Conservation (phyloP, 2,888 invertebrate genomes). For the Horisme vitalbata region DNA sequence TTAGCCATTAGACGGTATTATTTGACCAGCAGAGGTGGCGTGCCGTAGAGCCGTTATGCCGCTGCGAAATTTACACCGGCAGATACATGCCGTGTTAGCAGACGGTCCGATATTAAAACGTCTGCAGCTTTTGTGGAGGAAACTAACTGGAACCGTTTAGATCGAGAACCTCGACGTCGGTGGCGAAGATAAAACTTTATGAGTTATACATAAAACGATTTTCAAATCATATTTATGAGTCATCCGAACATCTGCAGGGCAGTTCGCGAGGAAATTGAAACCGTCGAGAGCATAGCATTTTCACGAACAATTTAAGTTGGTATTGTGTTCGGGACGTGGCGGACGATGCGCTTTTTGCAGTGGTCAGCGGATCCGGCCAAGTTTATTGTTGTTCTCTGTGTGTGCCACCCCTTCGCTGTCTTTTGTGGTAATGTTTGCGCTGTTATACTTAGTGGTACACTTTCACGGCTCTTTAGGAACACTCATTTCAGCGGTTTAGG, state of each 20-base stretch:
- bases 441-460: constrained; percentile 47
- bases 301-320: constrained; percentile 80
- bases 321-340: constrained; percentile 68
- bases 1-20: constrained; percentile 76
- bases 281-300: constrained; percentile 75
- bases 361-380: constrained; percentile 65
- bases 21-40: constrained; percentile 78
- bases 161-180: constrained; percentile 57
- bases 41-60: constrained; percentile 68
- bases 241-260: constrained; percentile 75
- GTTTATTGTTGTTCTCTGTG: constrained; percentile 65
- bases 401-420: constrained; percentile 51
- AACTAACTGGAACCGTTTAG: constrained; percentile 72
- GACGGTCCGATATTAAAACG: constrained; percentile 76
- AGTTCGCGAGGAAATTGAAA: constrained; percentile 79
- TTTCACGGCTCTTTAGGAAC: constrained; percentile 34
- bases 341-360: constrained; percentile 69
- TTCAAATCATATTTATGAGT: constrained; percentile 81
- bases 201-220: constrained; percentile 81
- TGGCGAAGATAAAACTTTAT: constrained; percentile 78
- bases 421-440: constrained; percentile 55
- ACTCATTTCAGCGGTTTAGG: constrained; percentile 17
- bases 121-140: constrained; percentile 75
- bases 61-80: constrained; percentile 71
- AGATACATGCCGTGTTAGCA: constrained; percentile 62